phyloP scores from a whole-genome alignment of 2,113 vertebrate species.

The Amblyopsis rosae region DNA sequence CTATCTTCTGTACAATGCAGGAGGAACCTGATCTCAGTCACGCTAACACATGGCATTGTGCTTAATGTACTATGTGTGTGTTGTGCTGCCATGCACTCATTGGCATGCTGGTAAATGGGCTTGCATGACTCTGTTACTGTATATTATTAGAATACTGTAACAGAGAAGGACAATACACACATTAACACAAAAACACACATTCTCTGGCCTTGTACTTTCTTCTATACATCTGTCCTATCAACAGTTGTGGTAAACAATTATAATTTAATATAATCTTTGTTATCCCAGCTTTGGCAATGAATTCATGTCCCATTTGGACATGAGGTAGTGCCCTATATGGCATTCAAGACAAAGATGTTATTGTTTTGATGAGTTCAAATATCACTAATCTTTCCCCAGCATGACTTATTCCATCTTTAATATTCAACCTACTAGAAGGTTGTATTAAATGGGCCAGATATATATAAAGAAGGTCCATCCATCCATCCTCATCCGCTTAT shows the following conservation, averaged over 20 bases:
- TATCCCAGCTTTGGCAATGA: too few relatives aligned
- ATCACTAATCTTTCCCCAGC: neutral
- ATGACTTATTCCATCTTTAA: neutral
- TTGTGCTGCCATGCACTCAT: conserved; percentile 9
- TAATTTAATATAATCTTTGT: too few relatives aligned
- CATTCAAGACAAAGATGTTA: neutral
- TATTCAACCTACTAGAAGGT: neutral
- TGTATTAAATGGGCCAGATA: too few relatives aligned
- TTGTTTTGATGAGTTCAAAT: too few relatives aligned
- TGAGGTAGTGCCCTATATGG: too few relatives aligned
- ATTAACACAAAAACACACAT: too few relatives aligned
- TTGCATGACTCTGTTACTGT: conserved; percentile 18
- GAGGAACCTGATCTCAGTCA: conserved; percentile 71
- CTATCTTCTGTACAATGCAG: conserved; percentile 75
- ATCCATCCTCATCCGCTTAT: too few relatives aligned
- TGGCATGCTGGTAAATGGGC: conserved; percentile 10
- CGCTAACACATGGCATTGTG: conserved; percentile 67
- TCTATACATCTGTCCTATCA: neutral
- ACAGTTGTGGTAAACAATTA: too few relatives aligned
- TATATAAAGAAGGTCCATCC: too few relatives aligned
- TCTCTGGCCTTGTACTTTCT: neutral
- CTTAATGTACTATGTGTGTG: conserved; percentile 46
- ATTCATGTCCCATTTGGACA: too few relatives aligned
- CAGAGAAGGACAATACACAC: neutral
- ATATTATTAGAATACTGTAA: conserved; percentile 24